Conservation (phyloP, 2,113 vertebrate genomes). For the Porphyrio hochstetteri region DNA sequence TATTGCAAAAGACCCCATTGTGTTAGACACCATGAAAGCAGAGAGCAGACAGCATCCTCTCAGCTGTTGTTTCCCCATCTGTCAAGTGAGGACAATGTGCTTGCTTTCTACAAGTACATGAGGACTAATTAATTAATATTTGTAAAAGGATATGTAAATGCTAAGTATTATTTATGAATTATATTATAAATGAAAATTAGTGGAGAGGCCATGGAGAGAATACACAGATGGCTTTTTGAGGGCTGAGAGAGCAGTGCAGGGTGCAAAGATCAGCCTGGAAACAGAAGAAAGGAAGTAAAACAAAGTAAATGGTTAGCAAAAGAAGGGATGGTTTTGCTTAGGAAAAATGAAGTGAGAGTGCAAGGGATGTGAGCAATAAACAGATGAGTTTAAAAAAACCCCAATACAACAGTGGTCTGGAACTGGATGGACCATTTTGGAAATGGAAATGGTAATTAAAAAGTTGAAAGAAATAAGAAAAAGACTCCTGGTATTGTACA, state of each 20-base stretch:
- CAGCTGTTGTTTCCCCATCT: slow-evolving; percentile 41
- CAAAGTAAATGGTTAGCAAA: background rate
- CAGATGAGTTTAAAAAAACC: background rate
- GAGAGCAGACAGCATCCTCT: background rate
- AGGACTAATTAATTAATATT: slow-evolving; percentile 52
- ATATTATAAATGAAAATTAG: background rate
- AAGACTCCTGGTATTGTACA: background rate
- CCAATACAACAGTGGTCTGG: background rate
- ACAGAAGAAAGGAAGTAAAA: background rate
- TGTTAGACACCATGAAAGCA: background rate
- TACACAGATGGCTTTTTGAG: background rate
- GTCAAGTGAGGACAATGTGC: slow-evolving; percentile 22
- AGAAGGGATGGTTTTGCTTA: background rate
- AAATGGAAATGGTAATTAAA: background rate
- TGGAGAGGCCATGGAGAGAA: background rate
- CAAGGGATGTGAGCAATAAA: background rate
- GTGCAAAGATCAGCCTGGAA: background rate
- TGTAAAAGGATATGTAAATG: slow-evolving; percentile 45
- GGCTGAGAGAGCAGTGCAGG: background rate
- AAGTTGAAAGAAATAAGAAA: background rate
- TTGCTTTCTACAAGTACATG: slow-evolving; percentile 16
- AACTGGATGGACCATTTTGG: background rate
- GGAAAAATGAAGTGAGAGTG: background rate
- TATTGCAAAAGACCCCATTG: background rate
- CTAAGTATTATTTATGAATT: slow-evolving; percentile 45